Base-by-base conservation (phyloP, 2,797 vertebrate species). In the Spondyliosoma cantharus region DNA sequence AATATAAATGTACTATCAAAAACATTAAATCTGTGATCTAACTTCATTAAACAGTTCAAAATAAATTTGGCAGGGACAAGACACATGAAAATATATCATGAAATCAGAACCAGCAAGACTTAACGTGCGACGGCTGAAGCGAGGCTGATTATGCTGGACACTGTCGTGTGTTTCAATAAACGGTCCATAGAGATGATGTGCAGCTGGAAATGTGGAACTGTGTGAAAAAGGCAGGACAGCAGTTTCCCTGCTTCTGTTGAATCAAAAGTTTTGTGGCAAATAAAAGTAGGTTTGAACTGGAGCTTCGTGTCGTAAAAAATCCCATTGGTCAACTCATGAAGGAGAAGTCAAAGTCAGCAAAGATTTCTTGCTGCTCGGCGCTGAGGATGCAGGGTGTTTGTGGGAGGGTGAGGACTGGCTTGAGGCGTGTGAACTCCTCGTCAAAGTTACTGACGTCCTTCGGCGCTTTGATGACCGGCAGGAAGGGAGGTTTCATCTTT, bases 341-440 rank as follows among this genome's bases (percentile, higher is more conserved):
- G n/a, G 96, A 94, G 22, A 97, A 98, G 91, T 99, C 97, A 71
- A 99, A 98, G 91, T 97, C 96, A 14, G 89, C 90, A 69, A 99
- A 99, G 83, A 95, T 83, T 0, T 94, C 87, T 79, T 99, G 97
- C 3, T 99, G 96, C 80, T 94, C 92, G 0, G 87, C 71, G 0
- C 93, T 95, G 69, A 98, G 94, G 64, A 92, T 0, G 57, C 89
- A 91, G 15, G 90, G 90, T 0, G 94, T 94, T 5, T 92, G 95
- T 0, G 96, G 96, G 0, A 95, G 97, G 0, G 97, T 97, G 71
- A 99, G 95, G 46, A 96, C 86, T 0, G 98, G 96, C 57, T 95
- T 95, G 76, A 97, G 94, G 2, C 92, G 92, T 0, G 97, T 99
- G 92, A 99, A 99, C 92, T 97, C 97, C 68, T 96, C 92, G 60